Conservation (phyloP, 1,140 invertebrate genomes). For the Berghia stephanieae region DNA sequence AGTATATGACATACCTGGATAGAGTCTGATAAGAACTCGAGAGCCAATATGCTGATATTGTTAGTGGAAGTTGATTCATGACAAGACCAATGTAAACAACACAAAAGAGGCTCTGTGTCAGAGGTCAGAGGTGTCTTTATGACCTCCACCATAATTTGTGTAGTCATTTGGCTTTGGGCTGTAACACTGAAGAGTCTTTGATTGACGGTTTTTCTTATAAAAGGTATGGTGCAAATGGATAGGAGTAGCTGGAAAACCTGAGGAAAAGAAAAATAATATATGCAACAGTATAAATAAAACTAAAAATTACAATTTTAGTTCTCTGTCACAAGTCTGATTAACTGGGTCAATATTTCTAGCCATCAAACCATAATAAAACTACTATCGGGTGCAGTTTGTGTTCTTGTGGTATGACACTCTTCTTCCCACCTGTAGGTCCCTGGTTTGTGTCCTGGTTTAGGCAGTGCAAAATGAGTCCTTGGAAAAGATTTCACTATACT, state of each 20-base stretch:
- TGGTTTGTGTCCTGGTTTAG: too few relatives aligned
- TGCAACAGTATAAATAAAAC: too few relatives aligned
- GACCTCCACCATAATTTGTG: not conserved
- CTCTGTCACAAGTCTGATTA: too few relatives aligned
- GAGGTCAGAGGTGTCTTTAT: not conserved
- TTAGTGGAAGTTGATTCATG: not conserved
- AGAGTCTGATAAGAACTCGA: conserved; percentile 19
- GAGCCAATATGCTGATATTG: not conserved
- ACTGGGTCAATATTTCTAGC: not conserved
- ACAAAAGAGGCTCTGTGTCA: conserved; percentile 15
- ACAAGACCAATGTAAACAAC: conserved; percentile 22
- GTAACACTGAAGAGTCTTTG: not conserved
- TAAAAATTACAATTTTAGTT: too few relatives aligned
- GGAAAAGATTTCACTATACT: too few relatives aligned
- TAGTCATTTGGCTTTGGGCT: not conserved
- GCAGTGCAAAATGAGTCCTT: too few relatives aligned
- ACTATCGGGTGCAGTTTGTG: too few relatives aligned
- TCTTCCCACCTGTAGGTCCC: too few relatives aligned
- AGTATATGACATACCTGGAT: not conserved
- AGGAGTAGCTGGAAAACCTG: conserved; percentile 22
- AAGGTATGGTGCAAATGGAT: conserved; percentile 10
- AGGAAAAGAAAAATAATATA: not conserved
- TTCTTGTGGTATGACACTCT: too few relatives aligned
- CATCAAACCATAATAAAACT: too few relatives aligned
- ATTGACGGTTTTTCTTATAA: conserved; percentile 8